phyloP scores from a whole-genome alignment of 2,113 vertebrate species.

The Eptesicus fuscus region DNA sequence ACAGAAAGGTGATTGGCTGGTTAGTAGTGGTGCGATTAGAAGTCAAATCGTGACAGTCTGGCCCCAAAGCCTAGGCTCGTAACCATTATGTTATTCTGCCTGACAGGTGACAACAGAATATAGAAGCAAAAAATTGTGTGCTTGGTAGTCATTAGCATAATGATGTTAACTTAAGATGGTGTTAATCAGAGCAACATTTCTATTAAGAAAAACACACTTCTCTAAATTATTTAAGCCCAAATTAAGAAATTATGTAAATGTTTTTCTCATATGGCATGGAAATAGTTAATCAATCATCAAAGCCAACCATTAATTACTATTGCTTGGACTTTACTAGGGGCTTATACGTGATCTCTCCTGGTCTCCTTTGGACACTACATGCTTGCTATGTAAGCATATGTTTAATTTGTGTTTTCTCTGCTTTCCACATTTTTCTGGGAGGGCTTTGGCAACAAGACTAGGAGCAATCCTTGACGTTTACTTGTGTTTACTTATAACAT shows the following conservation, averaged over 20 bases:
- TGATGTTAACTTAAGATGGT: not conserved
- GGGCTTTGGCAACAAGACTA: not conserved
- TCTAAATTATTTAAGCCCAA: not conserved
- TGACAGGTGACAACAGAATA: not conserved
- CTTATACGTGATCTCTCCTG: not conserved
- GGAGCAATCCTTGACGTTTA: not conserved
- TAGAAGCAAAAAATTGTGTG: not conserved
- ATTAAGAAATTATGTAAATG: not conserved
- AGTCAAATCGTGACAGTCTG: not conserved
- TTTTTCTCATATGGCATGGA: not conserved
- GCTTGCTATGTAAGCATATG: not conserved
- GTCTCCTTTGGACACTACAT: not conserved
- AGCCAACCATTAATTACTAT: not conserved
- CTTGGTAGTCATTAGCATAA: not conserved
- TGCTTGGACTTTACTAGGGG: not conserved
- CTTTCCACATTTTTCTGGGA: not conserved
- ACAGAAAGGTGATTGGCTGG: not conserved
- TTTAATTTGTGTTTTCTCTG: not conserved
- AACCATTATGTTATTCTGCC: not conserved
- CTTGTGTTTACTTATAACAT: not conserved
- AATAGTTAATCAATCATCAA: not conserved
- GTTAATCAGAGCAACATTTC: not conserved
- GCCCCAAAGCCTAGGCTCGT: not conserved
- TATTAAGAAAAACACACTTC: not conserved
- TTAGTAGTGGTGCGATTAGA: not conserved